These are phyloP conservation scores for Cariama cristata DNA, from an alignment of 2,113 vertebrate species.

Conservation along the genomic window DNA sequence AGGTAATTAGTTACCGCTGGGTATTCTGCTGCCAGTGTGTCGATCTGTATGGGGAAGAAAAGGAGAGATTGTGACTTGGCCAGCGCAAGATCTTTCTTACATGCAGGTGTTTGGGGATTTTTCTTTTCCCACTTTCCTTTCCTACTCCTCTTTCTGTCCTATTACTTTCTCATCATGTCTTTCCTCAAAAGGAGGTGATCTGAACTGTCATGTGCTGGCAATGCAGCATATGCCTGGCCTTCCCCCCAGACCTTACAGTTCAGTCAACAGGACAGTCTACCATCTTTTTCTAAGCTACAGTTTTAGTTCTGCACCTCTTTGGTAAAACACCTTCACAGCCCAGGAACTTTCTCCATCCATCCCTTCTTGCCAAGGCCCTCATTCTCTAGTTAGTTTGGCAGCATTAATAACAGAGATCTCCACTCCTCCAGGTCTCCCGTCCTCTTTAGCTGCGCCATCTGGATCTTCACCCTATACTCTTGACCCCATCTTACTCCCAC, in stretches of 20 bases:
- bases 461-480: neutral
- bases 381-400: neutral
- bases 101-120: neutral
- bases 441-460: neutral
- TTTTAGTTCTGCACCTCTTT: neutral
- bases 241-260: neutral
- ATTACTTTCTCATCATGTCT: neutral
- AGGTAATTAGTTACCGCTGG: slow-evolving; percentile 94
- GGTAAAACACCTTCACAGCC: neutral
- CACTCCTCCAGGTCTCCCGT: neutral
- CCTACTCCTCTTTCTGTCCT: neutral
- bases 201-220: neutral
- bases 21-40: slow-evolving; percentile 94
- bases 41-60: slow-evolving; percentile 81
- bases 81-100: neutral
- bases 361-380: neutral
- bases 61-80: neutral
- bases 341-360: neutral
- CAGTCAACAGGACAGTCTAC: neutral
- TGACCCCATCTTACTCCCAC: neutral
- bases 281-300: neutral
- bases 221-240: rapidly evolving
- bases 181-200: neutral
- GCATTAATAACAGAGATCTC: neutral
- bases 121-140: neutral